phyloP scores from a whole-genome alignment of 2,888 invertebrate genomes.

The Trilocha varians region DNA sequence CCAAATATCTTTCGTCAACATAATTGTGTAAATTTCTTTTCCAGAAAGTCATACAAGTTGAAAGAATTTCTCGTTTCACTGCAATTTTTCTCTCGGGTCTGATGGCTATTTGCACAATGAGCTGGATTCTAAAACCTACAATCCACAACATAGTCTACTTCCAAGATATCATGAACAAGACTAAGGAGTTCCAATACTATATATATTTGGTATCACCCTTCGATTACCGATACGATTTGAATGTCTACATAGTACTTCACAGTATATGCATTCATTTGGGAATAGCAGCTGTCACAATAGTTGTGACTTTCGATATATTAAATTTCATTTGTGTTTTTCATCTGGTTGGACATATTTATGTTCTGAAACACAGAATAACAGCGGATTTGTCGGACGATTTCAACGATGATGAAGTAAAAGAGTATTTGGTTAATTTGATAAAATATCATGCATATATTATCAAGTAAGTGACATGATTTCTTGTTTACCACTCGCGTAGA shows the following conservation, averaged over 20 bases:
- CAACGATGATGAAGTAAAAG: constrained; percentile 15
- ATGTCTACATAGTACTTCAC: constrained; percentile 21
- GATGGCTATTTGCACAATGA: background rate
- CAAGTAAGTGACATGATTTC: constrained; percentile 21
- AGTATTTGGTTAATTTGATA: constrained; percentile 17
- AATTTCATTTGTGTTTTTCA: constrained; percentile 24
- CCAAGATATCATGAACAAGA: constrained; percentile 21
- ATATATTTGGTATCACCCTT: constrained; percentile 27
- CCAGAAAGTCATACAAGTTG: constrained; percentile 21
- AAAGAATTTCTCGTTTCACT: constrained; percentile 8
- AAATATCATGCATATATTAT: constrained; percentile 26
- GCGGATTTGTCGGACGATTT: constrained; percentile 11
- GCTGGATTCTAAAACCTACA: constrained; percentile 1
- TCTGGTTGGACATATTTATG: constrained; percentile 27
- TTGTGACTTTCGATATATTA: constrained; percentile 18
- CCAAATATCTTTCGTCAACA: background rate
- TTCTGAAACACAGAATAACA: constrained; percentile 23
- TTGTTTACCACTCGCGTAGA: constrained; percentile 1
- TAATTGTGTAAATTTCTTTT: constrained; percentile 6
- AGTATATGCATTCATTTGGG: constrained; percentile 15
- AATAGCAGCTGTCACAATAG: constrained; percentile 1
- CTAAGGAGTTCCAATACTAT: constrained; percentile 21
- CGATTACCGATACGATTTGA: constrained; percentile 23
- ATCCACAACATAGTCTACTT: constrained; percentile 19
- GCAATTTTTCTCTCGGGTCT: background rate